A percentile compares a stretch with the other conserved stretches of the same genome.
Evolutionary conservation across 35 echinoderm and acorn worm genomes (phyloP).

Genomic region (Strongylocentrotus purpuratus): DNA sequence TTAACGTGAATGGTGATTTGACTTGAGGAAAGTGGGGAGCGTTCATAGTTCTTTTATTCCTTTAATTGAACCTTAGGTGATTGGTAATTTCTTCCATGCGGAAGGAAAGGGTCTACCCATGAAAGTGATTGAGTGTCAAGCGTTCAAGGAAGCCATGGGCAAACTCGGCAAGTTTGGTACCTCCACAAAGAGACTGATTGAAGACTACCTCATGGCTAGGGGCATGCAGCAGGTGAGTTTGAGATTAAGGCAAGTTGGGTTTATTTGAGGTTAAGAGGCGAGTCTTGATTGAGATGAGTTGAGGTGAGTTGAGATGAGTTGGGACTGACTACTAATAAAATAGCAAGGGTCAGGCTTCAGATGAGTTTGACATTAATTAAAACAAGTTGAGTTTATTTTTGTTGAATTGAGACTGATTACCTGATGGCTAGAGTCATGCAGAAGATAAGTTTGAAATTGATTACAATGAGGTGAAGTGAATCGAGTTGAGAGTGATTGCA

Average conservation of each 20-base stretch:
- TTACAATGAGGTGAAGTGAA: no score
- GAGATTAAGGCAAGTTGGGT: not conserved
- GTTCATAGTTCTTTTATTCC: not conserved
- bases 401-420: no score
- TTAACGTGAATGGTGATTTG: no score
- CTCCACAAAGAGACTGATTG: constrained; percentile 34
- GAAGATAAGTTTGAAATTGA: no score
- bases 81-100: constrained; percentile 81
- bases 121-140: constrained; percentile 43
- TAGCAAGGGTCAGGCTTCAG: no score
- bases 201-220: constrained; percentile 30
- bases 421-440: no score
- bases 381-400: no score
- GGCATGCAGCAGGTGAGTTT: constrained; percentile 28
- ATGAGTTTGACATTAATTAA: no score
- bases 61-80: constrained; percentile 36
- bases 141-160: not conserved
- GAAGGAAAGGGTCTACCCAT: constrained; percentile 77
- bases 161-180: constrained; percentile 45
- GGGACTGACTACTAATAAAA: no score
- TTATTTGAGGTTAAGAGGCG: not conserved
- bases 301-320: no score
- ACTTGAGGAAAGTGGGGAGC: no score
- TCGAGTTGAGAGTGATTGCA: not conserved
- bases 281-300: not conserved